phyloP scores from a whole-genome alignment of 1,140 invertebrate species.

The Acromyrmex charruanus region DNA sequence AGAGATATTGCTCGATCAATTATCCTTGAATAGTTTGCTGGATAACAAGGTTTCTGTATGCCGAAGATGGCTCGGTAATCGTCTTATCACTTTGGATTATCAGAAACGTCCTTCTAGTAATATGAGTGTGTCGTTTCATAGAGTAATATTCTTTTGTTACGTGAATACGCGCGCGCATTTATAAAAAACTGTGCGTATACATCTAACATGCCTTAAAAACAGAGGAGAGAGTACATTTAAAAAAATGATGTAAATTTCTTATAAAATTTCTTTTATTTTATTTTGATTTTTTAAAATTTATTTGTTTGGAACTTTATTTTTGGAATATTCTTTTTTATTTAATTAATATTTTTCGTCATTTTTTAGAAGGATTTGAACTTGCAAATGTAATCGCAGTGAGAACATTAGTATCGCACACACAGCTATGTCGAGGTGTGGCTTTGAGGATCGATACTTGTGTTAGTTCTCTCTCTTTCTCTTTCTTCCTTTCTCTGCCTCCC shows the following conservation, averaged over 20 bases:
- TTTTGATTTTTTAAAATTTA: background rate
- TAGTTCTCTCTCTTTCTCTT: background rate
- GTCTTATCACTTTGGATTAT: slow-evolving; percentile 12
- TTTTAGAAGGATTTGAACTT: background rate
- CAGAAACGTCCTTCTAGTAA: slow-evolving; percentile 6
- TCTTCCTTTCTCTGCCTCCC: background rate
- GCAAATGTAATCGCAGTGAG: slow-evolving; percentile 54
- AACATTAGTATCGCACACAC: slow-evolving; percentile 32
- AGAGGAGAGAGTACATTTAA: background rate
- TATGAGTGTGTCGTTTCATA: too few relatives aligned
- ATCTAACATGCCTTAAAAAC: too few relatives aligned
- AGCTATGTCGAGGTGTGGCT: slow-evolving; percentile 66
- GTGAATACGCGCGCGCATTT: too few relatives aligned
- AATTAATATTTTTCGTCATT: background rate
- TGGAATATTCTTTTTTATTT: background rate
- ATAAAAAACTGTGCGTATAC: too few relatives aligned
- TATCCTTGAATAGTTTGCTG: slow-evolving; percentile 27
- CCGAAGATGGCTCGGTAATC: slow-evolving; percentile 40
- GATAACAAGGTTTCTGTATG: slow-evolving; percentile 21
- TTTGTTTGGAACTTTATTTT: background rate
- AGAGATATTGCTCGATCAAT: slow-evolving; percentile 4
- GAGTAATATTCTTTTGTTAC: too few relatives aligned
- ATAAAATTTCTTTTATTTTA: background rate
- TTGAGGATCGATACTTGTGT: slow-evolving; percentile 69
- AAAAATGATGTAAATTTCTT: background rate